Conservation (phyloP, 2,888 invertebrate species). For the Rhimphoctona megacephalus region DNA sequence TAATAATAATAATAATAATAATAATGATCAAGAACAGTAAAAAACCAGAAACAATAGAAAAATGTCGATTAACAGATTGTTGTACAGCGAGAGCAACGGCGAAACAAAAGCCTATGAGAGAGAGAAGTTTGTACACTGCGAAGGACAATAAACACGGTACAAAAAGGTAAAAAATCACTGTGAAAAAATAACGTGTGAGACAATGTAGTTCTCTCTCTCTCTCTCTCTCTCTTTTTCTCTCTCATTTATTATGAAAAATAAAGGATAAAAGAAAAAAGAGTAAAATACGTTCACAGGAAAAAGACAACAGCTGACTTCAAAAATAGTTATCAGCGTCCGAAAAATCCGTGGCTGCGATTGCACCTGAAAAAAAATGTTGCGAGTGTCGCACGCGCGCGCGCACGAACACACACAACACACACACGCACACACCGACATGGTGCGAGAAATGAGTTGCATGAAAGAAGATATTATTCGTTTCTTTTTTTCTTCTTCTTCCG, state of each 20-base stretch:
- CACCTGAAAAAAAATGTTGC: constrained; percentile 82
- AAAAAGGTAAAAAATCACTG: constrained; percentile 27
- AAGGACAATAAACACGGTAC: constrained; percentile 68
- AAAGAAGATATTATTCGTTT: constrained; percentile 61
- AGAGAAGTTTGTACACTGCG: constrained; percentile 63
- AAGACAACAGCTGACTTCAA: constrained; percentile 81
- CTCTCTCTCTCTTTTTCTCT: constrained; percentile 20
- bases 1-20: constrained; percentile 40
- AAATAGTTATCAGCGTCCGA: constrained; percentile 83
- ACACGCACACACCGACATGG: constrained; percentile 65
- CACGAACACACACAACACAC: constrained; percentile 59
- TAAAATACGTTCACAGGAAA: constrained; percentile 65
- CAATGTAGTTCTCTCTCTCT: constrained; percentile 43
- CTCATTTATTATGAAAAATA: constrained; percentile 10
- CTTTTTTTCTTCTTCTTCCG: constrained; percentile 23
- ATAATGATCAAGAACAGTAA: neutral
- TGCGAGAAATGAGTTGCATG: constrained; percentile 45
- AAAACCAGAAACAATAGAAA: constrained; percentile 20
- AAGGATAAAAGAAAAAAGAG: neutral
- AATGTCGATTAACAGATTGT: constrained; percentile 30
- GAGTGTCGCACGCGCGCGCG: constrained; percentile 56
- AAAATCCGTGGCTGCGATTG: constrained; percentile 83
- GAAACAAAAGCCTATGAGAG: constrained; percentile 70
- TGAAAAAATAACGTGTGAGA: constrained; percentile 20
- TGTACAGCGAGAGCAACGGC: constrained; percentile 48